Conservation (phyloP, 2,888 invertebrate genomes). For the Deilephila elpenor region DNA sequence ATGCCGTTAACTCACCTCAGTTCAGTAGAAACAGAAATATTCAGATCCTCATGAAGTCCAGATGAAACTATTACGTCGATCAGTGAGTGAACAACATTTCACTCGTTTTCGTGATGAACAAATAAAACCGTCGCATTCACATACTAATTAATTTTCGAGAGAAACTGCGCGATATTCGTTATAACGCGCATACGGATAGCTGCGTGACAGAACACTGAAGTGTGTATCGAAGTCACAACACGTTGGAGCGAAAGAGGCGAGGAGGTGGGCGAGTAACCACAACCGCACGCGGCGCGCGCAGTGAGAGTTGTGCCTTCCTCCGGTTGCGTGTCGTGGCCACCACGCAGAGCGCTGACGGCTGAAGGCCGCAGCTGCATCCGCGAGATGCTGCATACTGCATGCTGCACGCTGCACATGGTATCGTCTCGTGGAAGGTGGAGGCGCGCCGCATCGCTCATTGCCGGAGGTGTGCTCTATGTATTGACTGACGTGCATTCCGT, state of each 20-base stretch:
- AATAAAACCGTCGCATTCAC: conserved; percentile 77
- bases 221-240: conserved; percentile 55
- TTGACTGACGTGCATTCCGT: background rate
- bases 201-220: conserved; percentile 70
- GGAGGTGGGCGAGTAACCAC: conserved; percentile 70
- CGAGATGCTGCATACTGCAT: conserved; percentile 66
- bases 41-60: conserved; percentile 76
- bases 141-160: conserved; percentile 76
- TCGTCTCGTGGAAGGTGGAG: conserved; percentile 39
- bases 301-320: conserved; percentile 76
- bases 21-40: conserved; percentile 54
- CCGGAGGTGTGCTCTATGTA: background rate
- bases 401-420: conserved; percentile 58
- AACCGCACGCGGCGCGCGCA: conserved; percentile 81
- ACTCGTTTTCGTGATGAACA: conserved; percentile 73
- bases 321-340: conserved; percentile 58
- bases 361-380: conserved; percentile 63
- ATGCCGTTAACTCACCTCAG: conserved; percentile 60
- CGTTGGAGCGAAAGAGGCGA: conserved; percentile 55
- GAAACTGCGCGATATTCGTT: conserved; percentile 71
- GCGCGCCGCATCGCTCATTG: conserved; percentile 31
- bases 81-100: conserved; percentile 76
- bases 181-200: conserved; percentile 69
- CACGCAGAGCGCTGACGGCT: conserved; percentile 35
- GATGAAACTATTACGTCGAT: conserved; percentile 62